Base-by-base conservation (phyloP, 2,113 vertebrate species). In the Paracanthobrama guichenoti region DNA sequence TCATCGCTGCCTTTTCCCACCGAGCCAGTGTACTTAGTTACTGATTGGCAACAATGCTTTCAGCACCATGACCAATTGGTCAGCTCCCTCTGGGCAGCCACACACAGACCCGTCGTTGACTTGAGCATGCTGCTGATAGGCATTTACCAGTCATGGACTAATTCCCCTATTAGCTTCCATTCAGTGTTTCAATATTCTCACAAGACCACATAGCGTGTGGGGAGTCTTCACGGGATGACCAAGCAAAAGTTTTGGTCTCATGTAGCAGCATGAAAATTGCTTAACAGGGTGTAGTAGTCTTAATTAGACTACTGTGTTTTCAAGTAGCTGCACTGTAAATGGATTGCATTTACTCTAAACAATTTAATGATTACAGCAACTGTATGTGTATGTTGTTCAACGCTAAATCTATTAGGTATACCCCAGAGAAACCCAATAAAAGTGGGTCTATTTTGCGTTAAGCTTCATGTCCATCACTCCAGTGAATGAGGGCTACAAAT, bases 81-180 rank as follows among this genome's bases (percentile, higher is more conserved):
- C 89, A 94, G 95, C 94, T 94, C 95, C 94, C 90, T 91, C 90
- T 24, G 88, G 95, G 94, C 94, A 94, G 93, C 93, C 88, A 90
- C 92, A 93, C 93, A 92, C 93, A 93, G 90, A 90, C 84, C 87
- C 79, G 64, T 85, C 90, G 87, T 89, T 92, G 66, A 87, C 89
- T 91, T 86, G 83, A 85, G 90, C 90, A 86, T 88, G 89, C 92
- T 85, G 89, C 88, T 85, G 67, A 90, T 93, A 91, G 94, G 94
- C 93, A 95, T 92, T 93, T 94, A 95, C 93, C 94, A 95, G 95
- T 94, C 93, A 93, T 88, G 93, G 92, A 92, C 94, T 95, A 95
- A 95, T 95, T 94, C 92, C 83, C 92, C 90, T 91, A 93, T 94
- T 93, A 94, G 91, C 87, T 89, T 77, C 90, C 90, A 94, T 94